Evolutionary conservation across 2,888 invertebrate species (phyloP), one percentile per base, ranked within the genome.

Genomic region (Phorcus lineatus): DNA sequence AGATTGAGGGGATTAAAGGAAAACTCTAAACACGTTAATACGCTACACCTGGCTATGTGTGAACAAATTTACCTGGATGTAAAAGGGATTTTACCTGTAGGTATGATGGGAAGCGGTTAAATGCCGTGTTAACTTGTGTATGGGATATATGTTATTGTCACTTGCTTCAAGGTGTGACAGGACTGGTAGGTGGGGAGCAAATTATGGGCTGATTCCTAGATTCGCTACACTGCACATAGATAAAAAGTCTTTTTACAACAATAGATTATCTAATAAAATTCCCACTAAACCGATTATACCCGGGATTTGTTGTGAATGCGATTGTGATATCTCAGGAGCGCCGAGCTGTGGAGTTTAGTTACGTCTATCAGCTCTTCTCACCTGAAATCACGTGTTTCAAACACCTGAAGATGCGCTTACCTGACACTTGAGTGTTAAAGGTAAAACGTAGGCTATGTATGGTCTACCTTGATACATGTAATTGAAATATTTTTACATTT

Each of bases 261-360:
- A 62, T 62, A 62, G 24, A 62, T 62, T 62, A 62, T 62, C 62
- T 24, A 62, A 62, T 62, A 62, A 62, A 62, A 62, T 62, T 62
- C 16, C 62, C 24, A 62, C 24, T 62, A 62, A 62, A 62, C 24
- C 17, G 62, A 62, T 57, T 62, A 62, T 62, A 62, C 24, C 28
- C 62, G 9, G 11, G 62, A 24, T 62, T 62, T 62, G 28, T 2
- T 16, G 28, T 62, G 24, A 11, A 4, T 17, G 7, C 0, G 62
- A 24, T n/a, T 9, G 62, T 62, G 62, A 62, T 62, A 62, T 62
- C 62, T 62, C 62, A 22, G 2, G 62, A 62, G 24, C 24, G 13
- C 16, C 16, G 6, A 28, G 16, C 28, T 28, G 17, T 28, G 28
- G 62, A 24, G 24, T 13, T 62, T 24, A 11, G 47, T 13, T 11